Base-by-base conservation (phyloP, 1,140 invertebrate species). In the Zaprionus ghesquierei region DNA sequence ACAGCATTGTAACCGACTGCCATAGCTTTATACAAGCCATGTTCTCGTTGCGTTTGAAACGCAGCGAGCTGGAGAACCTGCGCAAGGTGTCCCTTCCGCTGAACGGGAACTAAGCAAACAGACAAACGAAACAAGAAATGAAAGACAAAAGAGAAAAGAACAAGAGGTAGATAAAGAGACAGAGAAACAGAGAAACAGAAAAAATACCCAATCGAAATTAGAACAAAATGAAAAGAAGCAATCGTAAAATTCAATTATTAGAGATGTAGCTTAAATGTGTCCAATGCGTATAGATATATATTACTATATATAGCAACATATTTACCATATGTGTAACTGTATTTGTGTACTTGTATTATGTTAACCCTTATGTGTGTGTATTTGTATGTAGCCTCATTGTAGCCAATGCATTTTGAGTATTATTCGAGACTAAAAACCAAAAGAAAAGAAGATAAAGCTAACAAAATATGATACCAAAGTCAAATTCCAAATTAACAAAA, bases 21-120 rank as follows among this genome's bases (percentile, higher is more conserved):
- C 96, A 97, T 90, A 92, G 94, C 31, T 97, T 97, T 91, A 95
- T 97, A 93, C 92, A 95, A 92, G 93, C 94, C 81, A 95, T 96
- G 91, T 96, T 96, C 90, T 94, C 93, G 91, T 91, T 95, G 86
- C 94, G 95, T 64, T 93, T 96, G 87, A 93, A 95, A 73, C 93
- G 92, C 59, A 93, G 89, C 58, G 93, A 93, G 68, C 93, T 96
- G 75, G 81, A 92, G 65, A 93, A 93, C 77, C 91, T 95, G 89
- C 93, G 95, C 49, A 91, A 85, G 66, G 94, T 94, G 29, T 66
- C 81, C 10, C 75, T 81, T n/a, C n/a, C 35, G 66, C 56, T 90
- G 71, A 90, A 92, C 62, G 85, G 91, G 20, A 82, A 93, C 79
- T 46, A 69, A 81, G 92, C 51, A 65, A 69, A 56, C 2, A 51